Evolutionary conservation across 2,113 vertebrate species (phyloP).

Genomic region (Pandion haliaetus): DNA sequence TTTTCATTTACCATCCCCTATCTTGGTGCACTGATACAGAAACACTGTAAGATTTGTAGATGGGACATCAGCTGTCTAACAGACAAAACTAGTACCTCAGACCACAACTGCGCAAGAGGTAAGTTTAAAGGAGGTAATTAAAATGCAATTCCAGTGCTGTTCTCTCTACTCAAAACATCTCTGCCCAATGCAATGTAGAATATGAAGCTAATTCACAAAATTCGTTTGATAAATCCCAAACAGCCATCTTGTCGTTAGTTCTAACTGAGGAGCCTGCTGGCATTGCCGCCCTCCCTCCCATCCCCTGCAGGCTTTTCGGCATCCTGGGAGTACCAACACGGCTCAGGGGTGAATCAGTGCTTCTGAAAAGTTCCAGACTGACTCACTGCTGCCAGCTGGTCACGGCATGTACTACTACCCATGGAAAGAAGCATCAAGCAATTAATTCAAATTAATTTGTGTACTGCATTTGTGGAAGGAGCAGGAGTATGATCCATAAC

Average conservation of each 20-base stretch:
- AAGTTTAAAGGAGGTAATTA: not conserved
- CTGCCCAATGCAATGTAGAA: not conserved
- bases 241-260: not conserved
- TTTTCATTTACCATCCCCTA: not conserved
- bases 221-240: not conserved
- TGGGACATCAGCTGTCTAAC: not conserved
- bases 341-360: not conserved
- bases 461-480: slow-evolving; percentile 1
- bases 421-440: slow-evolving; percentile 23
- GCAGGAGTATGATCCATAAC: not conserved
- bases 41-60: not conserved
- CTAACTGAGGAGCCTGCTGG: not conserved
- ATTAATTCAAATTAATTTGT: slow-evolving; percentile 52
- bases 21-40: not conserved
- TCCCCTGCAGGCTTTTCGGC: not conserved
- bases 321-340: not conserved
- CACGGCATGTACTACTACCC: not conserved
- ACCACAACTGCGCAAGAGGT: not conserved
- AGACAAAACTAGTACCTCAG: not conserved
- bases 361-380: slow-evolving; percentile 4
- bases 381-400: slow-evolving; percentile 1
- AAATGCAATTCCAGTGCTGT: not conserved
- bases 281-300: not conserved
- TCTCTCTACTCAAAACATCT: not conserved
- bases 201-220: slow-evolving; percentile 40